phyloP scores from a whole-genome alignment of 2,113 vertebrate species.

The Stigmatopora nigra region DNA sequence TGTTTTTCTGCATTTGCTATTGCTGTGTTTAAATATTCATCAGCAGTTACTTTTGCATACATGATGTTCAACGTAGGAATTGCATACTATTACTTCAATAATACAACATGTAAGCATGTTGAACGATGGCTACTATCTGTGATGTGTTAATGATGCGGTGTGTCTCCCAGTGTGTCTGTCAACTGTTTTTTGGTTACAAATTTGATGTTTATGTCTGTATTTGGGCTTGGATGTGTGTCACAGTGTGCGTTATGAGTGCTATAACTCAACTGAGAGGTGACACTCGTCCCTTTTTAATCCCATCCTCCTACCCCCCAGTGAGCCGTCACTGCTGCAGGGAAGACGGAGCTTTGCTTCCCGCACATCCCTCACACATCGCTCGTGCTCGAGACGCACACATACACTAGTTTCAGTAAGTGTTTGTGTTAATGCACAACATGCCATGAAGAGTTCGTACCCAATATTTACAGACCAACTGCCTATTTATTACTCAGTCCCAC shows the following conservation, averaged over 20 bases:
- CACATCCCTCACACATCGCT: constrained; percentile 47
- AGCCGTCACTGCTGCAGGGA: constrained; percentile 68
- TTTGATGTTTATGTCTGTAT: constrained; percentile 20
- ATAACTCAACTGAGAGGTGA: constrained; percentile 70
- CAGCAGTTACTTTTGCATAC: not conserved
- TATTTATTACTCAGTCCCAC: constrained; percentile 66
- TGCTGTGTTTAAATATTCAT: constrained; percentile 5
- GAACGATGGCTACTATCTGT: not conserved
- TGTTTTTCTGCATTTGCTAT: not conserved
- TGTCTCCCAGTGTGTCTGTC: constrained; percentile 13
- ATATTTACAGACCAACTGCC: constrained; percentile 57
- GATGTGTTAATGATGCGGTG: constrained; percentile 18
- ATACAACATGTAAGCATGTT: not conserved
- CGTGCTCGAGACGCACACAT: constrained; percentile 5
- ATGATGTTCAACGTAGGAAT: not conserved
- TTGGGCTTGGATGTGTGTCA: constrained; percentile 41
- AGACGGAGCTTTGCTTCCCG: constrained; percentile 53
- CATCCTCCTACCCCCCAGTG: constrained; percentile 67
- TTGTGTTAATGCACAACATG: constrained; percentile 2
- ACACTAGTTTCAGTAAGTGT: not conserved
- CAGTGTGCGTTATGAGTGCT: constrained; percentile 69
- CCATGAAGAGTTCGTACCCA: constrained; percentile 45
- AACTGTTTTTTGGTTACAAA: constrained; percentile 23
- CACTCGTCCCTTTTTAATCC: constrained; percentile 68
- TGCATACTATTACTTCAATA: constrained; percentile 5